These are phyloP conservation scores for Podilymbus podiceps DNA, from an alignment of 2,113 vertebrate species.

Conservation along the genomic window DNA sequence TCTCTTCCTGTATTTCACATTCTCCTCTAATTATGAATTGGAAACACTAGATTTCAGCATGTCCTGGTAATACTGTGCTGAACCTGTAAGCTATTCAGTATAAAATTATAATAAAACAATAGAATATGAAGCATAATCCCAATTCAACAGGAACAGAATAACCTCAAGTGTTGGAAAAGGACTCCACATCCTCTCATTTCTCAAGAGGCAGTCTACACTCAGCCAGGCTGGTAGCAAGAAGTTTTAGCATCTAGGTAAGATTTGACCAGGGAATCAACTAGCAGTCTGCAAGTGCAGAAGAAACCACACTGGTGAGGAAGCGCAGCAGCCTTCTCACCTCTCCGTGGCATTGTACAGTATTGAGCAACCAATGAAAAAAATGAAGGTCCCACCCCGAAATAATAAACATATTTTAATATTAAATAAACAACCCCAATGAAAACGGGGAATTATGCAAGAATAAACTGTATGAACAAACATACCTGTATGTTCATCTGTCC, in stretches of 20 bases:
- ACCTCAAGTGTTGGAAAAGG: neutral
- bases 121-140: neutral
- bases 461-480: neutral
- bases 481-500: neutral
- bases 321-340: fast-evolving
- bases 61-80: neutral
- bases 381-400: fast-evolving
- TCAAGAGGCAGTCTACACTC: neutral
- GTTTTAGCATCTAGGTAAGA: neutral
- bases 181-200: neutral
- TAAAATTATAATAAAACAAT: slow-evolving; percentile 23
- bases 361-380: neutral
- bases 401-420: neutral
- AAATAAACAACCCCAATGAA: neutral
- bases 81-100: neutral
- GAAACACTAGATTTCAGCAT: neutral
- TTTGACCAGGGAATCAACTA: neutral
- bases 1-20: neutral
- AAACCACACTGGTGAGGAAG: neutral
- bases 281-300: neutral
- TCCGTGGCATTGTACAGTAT: fast-evolving
- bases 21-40: slow-evolving; percentile 1
- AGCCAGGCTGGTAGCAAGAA: neutral
- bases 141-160: neutral
- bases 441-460: neutral